phyloP scores from a whole-genome alignment of 2,888 invertebrate species.

The Oscheius myriophilus region DNA sequence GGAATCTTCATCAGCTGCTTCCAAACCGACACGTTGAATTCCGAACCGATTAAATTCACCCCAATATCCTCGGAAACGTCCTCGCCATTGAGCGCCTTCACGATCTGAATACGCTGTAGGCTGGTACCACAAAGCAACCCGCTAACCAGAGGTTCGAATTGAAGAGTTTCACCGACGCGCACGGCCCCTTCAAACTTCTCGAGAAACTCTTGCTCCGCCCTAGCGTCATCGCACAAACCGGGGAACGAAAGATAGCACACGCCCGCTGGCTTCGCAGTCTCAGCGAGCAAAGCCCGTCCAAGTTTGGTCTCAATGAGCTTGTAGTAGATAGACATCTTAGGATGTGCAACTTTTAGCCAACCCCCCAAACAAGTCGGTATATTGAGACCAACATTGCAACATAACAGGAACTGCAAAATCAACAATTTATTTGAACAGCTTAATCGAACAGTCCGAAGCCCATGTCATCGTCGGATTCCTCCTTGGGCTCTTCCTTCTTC shows the following conservation, averaged over 20 bases:
- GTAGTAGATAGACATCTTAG: neutral
- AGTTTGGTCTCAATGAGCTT: constrained; percentile 10
- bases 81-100: constrained; percentile 29
- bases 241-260: constrained; percentile 16
- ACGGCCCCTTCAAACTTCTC: constrained; percentile 30
- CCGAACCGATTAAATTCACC: constrained; percentile 11
- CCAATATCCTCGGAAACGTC: constrained; percentile 17
- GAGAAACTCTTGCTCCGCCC: constrained; percentile 9
- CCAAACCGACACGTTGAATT: constrained; percentile 32
- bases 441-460: constrained; percentile 64
- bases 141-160: constrained; percentile 1
- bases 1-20: constrained; percentile 36
- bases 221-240: neutral
- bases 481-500: constrained; percentile 59
- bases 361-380: neutral
- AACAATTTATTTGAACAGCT: constrained; percentile 53
- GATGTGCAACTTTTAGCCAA: neutral
- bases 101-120: constrained; percentile 21
- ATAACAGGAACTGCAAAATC: constrained; percentile 10
- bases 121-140: neutral
- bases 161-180: neutral
- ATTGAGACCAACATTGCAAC: neutral
- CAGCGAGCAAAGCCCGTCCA: constrained; percentile 6
- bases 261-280: neutral
- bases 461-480: constrained; percentile 61